Evolutionary conservation across 2,113 vertebrate species (phyloP).

Genomic region (Erythrolamprus reginae): DNA sequence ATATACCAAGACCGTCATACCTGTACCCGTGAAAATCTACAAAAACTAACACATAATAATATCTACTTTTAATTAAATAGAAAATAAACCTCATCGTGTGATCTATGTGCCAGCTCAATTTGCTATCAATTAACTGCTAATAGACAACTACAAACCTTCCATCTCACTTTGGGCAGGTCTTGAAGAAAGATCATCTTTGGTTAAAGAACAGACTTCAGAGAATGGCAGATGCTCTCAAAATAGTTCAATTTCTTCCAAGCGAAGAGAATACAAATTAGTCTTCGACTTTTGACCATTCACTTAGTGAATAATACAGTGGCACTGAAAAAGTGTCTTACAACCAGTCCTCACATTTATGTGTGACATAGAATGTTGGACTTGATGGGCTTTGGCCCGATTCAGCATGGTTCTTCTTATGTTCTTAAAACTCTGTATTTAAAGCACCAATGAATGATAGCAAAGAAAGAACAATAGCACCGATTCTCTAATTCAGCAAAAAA

Average conservation of each 20-base stretch:
- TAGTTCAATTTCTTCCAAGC: not conserved
- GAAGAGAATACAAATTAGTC: not conserved
- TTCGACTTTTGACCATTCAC: not conserved
- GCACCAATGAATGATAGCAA: conserved; percentile 19
- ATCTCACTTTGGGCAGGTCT: not conserved
- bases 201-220: not conserved
- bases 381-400: too few species aligned
- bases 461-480: conserved; percentile 33
- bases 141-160: not conserved
- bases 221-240: not conserved
- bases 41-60: too few species aligned
- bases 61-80: not conserved
- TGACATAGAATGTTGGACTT: too few species aligned
- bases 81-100: not conserved
- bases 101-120: not conserved
- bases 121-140: not conserved
- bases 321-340: not conserved
- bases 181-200: not conserved
- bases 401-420: too few species aligned
- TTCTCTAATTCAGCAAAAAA: conserved; percentile 35
- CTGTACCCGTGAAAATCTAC: too few species aligned
- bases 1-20: too few species aligned
- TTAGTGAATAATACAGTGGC: not conserved
- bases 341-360: not conserved
- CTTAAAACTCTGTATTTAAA: conserved; percentile 41